Conservation (phyloP, 2,888 invertebrate genomes). For the Calliopum simillimum region DNA sequence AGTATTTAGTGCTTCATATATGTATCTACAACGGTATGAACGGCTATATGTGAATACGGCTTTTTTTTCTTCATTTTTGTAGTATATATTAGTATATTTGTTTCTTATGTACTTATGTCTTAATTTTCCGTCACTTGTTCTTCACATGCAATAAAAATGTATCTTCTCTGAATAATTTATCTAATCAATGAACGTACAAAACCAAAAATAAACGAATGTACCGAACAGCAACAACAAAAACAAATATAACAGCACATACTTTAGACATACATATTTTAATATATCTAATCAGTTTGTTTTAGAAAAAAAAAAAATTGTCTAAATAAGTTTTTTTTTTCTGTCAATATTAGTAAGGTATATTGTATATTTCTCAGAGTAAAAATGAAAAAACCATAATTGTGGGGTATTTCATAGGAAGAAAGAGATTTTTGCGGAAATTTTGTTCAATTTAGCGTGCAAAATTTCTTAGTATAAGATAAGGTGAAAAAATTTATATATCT, state of each 20-base stretch:
- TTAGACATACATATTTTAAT: neutral
- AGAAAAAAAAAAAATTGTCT: no score
- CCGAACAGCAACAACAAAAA: slow-evolving; percentile 8
- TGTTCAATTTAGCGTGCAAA: no score
- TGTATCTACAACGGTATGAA: neutral
- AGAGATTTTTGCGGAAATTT: no score
- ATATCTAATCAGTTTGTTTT: no score
- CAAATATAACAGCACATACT: slow-evolving; percentile 36
- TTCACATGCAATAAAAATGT: slow-evolving; percentile 37
- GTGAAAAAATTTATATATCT: no score
- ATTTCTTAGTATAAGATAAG: no score
- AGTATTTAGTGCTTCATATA: neutral
- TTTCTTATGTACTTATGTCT: neutral
- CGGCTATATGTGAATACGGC: neutral
- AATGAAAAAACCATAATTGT: no score
- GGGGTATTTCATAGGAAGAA: no score
- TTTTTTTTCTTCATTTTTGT: neutral
- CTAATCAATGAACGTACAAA: slow-evolving; percentile 56
- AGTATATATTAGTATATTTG: neutral
- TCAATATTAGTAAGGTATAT: no score
- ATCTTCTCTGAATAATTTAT: slow-evolving; percentile 50
- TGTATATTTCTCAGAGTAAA: no score
- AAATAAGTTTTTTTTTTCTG: no score
- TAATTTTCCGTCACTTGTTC: slow-evolving; percentile 27
- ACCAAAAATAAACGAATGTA: slow-evolving; percentile 15